Conservation (phyloP, 2,888 invertebrate genomes). For the Entomobrya multifasciata region DNA sequence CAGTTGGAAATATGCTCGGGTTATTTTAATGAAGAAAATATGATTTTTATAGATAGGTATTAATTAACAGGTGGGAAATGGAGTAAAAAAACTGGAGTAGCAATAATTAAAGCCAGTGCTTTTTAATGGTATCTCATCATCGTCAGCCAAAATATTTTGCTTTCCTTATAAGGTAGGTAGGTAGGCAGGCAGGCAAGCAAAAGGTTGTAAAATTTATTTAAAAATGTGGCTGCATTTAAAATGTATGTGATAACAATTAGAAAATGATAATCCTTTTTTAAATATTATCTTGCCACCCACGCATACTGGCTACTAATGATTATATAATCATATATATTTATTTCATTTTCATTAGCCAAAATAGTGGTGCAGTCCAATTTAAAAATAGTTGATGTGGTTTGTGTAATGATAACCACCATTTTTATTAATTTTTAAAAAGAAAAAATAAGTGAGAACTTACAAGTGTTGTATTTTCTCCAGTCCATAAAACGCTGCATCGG, state of each 20-base stretch:
- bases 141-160: constrained; percentile 41
- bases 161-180: not conserved
- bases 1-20: constrained; percentile 15
- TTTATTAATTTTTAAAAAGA: too few species aligned
- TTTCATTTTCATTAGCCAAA: too few species aligned
- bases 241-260: too few species aligned
- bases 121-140: constrained; percentile 31
- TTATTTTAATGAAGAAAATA: constrained; percentile 55
- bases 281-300: too few species aligned
- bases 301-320: too few species aligned
- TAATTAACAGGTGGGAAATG: constrained; percentile 64
- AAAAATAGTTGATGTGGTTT: too few species aligned
- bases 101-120: constrained; percentile 58
- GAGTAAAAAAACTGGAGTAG: constrained; percentile 28
- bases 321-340: too few species aligned
- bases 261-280: too few species aligned
- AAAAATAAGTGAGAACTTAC: constrained; percentile 81
- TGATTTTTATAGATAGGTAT: constrained; percentile 27
- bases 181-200: not conserved
- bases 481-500: constrained; percentile 95
- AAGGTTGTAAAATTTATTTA: not conserved
- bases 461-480: constrained; percentile 86
- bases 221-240: too few species aligned
- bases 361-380: too few species aligned
- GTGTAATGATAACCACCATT: too few species aligned